Percentiles rank a stretch among this genome's conserved stretches.
These are phyloP conservation scores for Sebastolobus altivelis DNA, from an alignment of 2,797 vertebrate species.

Conservation along the genomic window DNA sequence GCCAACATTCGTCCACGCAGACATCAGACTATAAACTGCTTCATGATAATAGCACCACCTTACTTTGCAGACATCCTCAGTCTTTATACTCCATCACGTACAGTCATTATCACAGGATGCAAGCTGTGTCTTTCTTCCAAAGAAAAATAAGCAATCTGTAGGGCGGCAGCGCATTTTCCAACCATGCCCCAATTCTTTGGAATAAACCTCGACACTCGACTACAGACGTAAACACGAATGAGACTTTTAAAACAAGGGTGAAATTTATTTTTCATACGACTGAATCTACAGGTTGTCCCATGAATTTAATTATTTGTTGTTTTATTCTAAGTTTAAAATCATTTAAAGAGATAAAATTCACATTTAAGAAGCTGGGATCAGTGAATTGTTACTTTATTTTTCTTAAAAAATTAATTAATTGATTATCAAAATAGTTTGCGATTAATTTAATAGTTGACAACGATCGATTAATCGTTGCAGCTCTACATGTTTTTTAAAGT, in stretches of 20 bases:
- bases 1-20: slow-evolving; percentile 2
- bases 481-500: too few relatives aligned
- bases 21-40: neutral
- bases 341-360: too few relatives aligned
- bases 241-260: neutral
- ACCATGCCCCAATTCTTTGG: neutral
- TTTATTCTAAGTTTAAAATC: too few relatives aligned
- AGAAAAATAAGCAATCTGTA: slow-evolving; percentile 31
- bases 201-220: neutral
- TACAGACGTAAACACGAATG: neutral
- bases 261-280: neutral
- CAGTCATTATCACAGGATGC: slow-evolving; percentile 42
- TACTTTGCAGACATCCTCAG: slow-evolving; percentile 5
- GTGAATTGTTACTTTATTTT: too few relatives aligned
- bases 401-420: too few relatives aligned
- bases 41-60: neutral
- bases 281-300: neutral
- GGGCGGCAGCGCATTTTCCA: slow-evolving; percentile 6
- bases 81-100: slow-evolving; percentile 7
- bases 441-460: too few relatives aligned
- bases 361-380: too few relatives aligned
- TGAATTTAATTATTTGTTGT: neutral
- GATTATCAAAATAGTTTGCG: too few relatives aligned
- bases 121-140: slow-evolving; percentile 23
- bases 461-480: too few relatives aligned